Evolutionary conservation across 2,113 vertebrate genomes (phyloP), one percentile per base, ranked within the genome.

Genomic region (Monopterus albus): DNA sequence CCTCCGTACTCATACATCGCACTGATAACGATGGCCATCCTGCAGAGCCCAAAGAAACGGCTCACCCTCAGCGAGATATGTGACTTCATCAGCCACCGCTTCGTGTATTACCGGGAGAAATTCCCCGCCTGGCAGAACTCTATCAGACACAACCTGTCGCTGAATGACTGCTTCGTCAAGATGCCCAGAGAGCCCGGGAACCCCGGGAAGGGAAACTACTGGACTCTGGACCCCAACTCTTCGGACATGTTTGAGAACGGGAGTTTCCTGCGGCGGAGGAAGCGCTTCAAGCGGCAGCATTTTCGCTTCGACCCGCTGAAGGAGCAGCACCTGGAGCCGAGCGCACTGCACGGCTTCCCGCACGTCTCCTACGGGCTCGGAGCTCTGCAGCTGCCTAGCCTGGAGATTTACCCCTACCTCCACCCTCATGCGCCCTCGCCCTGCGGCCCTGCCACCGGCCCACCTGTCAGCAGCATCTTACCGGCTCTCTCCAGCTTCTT

Each of bases 191-290:
- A 94, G 74, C 93, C 94, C 1, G 94, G 94, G 0, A 94, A 94
- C 78, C 93, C 93, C 0, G 94, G 94, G 0, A 94, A 94, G 47
- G 94, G 94, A 46, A 94, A 94, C 87, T 94, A 94, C 82, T 94
- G 94, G 94, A 94, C 94, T 9, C 89, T 94, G 68, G 94, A 94
- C 35, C 94, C 94, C 6, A 93, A 94, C 82, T 94, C 94, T 13
- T 92, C 93, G 18, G 93, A 94, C 74, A 94, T 94, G 94, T 94
- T 94, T 51, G 93, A 94, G 79, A 94, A 94, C 78, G 94, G 94
- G 31, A 94, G 93, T 52, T 94, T 94, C 33, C 84, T 94, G 73
- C 86, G 94, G 52, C 65, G 94, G 64, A 91, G 94, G 80, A 94
- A 94, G 82, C 85, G 94, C 25, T 94, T 94, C 83, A 94, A 94